phyloP scores from a whole-genome alignment of 2,888 invertebrate genomes.

The Empis livida region DNA sequence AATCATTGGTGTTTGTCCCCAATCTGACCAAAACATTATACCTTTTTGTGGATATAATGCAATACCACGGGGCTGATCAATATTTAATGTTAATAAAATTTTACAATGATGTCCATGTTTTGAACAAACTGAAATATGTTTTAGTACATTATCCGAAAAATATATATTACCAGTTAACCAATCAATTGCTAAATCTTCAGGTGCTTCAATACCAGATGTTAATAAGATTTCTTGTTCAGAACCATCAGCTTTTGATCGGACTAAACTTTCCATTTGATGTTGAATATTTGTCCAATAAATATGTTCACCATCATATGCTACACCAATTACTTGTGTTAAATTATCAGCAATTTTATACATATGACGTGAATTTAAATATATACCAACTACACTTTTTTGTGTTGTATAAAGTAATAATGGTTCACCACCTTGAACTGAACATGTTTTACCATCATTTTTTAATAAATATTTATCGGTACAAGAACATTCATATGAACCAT shows the following conservation, averaged over 20 bases:
- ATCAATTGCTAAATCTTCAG: slow-evolving; percentile 65
- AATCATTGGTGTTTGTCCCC: slow-evolving; percentile 62
- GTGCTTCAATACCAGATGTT: slow-evolving; percentile 53
- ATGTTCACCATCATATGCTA: slow-evolving; percentile 53
- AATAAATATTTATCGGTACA: slow-evolving; percentile 48
- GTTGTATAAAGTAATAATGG: slow-evolving; percentile 56
- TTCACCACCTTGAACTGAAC: slow-evolving; percentile 46
- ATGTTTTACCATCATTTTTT: slow-evolving; percentile 40
- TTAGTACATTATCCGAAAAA: slow-evolving; percentile 59
- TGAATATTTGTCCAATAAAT: slow-evolving; percentile 70
- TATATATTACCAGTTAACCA: slow-evolving; percentile 70
- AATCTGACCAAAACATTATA: slow-evolving; percentile 88
- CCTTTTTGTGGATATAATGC: slow-evolving; percentile 55
- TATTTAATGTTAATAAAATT: slow-evolving; percentile 45
- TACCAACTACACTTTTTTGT: slow-evolving; percentile 48
- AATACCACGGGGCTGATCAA: slow-evolving; percentile 54
- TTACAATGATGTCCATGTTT: slow-evolving; percentile 53
- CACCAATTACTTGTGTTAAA: slow-evolving; percentile 46
- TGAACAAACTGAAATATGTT: slow-evolving; percentile 61
- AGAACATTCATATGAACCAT: slow-evolving; percentile 46
- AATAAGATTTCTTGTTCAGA: slow-evolving; percentile 45
- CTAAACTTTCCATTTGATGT: slow-evolving; percentile 56
- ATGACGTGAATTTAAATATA: slow-evolving; percentile 43
- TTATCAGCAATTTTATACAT: slow-evolving; percentile 36
- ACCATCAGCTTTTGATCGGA: slow-evolving; percentile 49